Percentiles rank a stretch among this genome's conserved stretches.
These are phyloP conservation scores for Eilema depressum DNA, from an alignment of 2,888 invertebrate species.

Conservation along the genomic window DNA sequence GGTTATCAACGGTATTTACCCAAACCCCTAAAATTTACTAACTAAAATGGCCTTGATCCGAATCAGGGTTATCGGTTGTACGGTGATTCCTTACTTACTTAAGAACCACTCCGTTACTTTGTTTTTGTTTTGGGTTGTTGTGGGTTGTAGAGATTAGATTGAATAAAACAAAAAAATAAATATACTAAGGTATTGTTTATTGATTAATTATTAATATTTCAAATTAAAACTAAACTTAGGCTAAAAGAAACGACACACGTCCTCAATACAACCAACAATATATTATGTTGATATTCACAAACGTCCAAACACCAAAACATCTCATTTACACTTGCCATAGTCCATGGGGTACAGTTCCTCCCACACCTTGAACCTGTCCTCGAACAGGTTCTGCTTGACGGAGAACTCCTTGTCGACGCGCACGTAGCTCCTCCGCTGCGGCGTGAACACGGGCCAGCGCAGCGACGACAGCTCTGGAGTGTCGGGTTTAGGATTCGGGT, in stretches of 20 bases:
- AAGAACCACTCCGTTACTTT: no score
- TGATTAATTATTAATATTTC: not conserved
- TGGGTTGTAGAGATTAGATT: not conserved
- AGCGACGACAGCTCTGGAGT: constrained; percentile 46
- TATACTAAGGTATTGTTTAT: no score
- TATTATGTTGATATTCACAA: no score
- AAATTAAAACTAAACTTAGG: not conserved
- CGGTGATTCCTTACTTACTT: no score
- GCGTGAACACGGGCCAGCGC: constrained; percentile 59
- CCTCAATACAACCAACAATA: not conserved
- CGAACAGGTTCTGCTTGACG: constrained; percentile 55
- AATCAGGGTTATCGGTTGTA: no score
- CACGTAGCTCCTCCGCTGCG: constrained; percentile 54
- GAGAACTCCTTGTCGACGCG: constrained; percentile 49
- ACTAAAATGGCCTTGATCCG: no score
- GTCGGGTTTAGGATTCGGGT: constrained; percentile 57
- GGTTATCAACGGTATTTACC: no score
- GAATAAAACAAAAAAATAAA: not conserved
- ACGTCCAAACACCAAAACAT: not conserved
- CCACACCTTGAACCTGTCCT: constrained; percentile 63
- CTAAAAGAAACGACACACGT: not conserved
- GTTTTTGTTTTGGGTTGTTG: no score
- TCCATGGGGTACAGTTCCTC: constrained; percentile 60
- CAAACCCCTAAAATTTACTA: no score
- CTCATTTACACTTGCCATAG: constrained; percentile 17